phyloP scores from a whole-genome alignment of 2,113 vertebrate genomes.

The Arvicanthis niloticus region DNA sequence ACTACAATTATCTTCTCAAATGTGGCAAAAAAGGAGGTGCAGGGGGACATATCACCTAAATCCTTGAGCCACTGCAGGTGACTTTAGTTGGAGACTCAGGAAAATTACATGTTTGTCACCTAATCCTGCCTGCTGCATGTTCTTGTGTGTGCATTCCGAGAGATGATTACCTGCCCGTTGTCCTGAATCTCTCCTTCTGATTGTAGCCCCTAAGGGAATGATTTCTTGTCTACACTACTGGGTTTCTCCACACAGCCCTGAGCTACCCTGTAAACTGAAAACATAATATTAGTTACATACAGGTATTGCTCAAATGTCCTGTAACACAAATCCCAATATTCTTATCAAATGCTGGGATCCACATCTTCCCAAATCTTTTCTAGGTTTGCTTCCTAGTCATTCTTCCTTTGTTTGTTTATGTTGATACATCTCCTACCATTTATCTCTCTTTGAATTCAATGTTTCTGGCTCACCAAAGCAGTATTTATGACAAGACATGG shows the following conservation, averaged over 20 bases:
- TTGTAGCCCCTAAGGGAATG: not conserved
- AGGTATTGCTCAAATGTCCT: not conserved
- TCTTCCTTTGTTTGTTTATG: slow-evolving; percentile 29
- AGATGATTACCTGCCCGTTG: not conserved
- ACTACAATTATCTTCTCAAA: not conserved
- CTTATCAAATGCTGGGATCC: not conserved
- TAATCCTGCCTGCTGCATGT: not conserved
- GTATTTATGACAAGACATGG: slow-evolving; percentile 6
- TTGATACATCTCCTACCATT: not conserved
- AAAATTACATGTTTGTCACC: not conserved
- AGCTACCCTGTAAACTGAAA: not conserved
- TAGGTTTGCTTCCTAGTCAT: not conserved
- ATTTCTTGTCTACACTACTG: not conserved
- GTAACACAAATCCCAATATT: not conserved
- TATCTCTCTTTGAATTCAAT: slow-evolving; percentile 22
- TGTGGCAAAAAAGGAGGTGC: not conserved
- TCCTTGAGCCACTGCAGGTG: not conserved
- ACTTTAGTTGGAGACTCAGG: rapidly evolving
- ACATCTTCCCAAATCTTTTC: not conserved
- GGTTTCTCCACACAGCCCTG: not conserved
- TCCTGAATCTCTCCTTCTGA: not conserved
- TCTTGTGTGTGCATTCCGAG: not conserved
- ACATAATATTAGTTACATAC: not conserved
- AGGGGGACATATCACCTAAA: not conserved
- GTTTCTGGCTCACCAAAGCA: slow-evolving; percentile 45